phyloP scores from a whole-genome alignment of 2,113 vertebrate species.

The Donacobius atricapilla region DNA sequence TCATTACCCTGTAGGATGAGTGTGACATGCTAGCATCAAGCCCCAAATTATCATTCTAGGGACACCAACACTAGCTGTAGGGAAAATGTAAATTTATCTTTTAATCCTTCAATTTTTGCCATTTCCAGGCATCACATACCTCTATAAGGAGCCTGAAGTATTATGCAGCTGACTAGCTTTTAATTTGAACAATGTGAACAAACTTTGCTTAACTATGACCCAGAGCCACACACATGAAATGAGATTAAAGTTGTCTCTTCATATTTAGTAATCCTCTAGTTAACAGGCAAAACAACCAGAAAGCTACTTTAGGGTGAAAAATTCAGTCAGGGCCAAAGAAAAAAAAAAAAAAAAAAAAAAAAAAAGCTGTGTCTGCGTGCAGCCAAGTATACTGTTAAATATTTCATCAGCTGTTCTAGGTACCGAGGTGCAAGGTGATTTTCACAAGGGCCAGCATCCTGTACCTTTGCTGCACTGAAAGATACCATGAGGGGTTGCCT shows the following conservation, averaged over 20 bases:
- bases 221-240: neutral
- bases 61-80: neutral
- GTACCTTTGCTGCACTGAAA: neutral
- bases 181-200: neutral
- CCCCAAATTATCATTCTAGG: neutral
- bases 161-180: conserved; percentile 19
- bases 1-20: neutral
- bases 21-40: neutral
- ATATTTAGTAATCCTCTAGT: conserved; percentile 32
- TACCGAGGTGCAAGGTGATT: neutral
- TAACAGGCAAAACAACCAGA: conserved; percentile 6
- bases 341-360: neutral
- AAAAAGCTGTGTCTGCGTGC: neutral
- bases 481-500: neutral
- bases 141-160: conserved; percentile 15
- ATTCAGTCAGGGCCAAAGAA: neutral
- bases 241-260: conserved; percentile 37
- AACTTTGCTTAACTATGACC: conserved; percentile 11
- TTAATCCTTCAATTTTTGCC: conserved; percentile 28
- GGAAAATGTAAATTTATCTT: conserved; percentile 19
- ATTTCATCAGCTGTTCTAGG: too few species aligned
- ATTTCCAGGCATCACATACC: neutral
- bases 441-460: neutral
- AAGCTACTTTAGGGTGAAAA: neutral
- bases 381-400: neutral